phyloP scores from a whole-genome alignment of 2,888 invertebrate species.

The Lampropteryx suffumata region DNA sequence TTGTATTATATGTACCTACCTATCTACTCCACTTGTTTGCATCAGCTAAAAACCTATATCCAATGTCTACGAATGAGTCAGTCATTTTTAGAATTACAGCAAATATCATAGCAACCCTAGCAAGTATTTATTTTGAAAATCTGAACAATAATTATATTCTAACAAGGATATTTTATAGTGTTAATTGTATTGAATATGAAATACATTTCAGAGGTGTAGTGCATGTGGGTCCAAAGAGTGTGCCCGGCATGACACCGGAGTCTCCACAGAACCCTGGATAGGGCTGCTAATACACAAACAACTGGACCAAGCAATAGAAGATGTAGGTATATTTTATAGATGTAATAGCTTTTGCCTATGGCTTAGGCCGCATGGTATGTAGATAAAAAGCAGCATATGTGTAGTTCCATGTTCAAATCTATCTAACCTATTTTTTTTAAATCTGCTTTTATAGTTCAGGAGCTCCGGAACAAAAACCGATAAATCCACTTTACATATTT shows the following conservation, averaged over 20 bases:
- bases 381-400: too few species aligned
- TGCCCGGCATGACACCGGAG: conserved; percentile 77
- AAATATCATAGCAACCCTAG: not conserved
- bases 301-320: conserved; percentile 89
- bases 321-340: conserved; percentile 75
- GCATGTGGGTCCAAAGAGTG: conserved; percentile 84
- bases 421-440: too few species aligned
- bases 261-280: conserved; percentile 85
- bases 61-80: conserved; percentile 5
- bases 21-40: too few species aligned
- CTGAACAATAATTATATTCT: too few species aligned
- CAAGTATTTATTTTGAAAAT: not conserved
- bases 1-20: not conserved
- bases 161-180: too few species aligned
- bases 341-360: too few species aligned
- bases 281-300: conserved; percentile 86
- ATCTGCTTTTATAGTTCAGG: too few species aligned
- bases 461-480: not conserved
- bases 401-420: too few species aligned
- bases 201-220: conserved; percentile 66
- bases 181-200: too few species aligned
- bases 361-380: too few species aligned
- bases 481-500: not conserved
- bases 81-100: not conserved
- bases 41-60: conserved; percentile 2